Evolutionary conservation across 35 echinoderm and acorn worm genomes (phyloP).

Genomic region (Holothuria glaberrima): DNA sequence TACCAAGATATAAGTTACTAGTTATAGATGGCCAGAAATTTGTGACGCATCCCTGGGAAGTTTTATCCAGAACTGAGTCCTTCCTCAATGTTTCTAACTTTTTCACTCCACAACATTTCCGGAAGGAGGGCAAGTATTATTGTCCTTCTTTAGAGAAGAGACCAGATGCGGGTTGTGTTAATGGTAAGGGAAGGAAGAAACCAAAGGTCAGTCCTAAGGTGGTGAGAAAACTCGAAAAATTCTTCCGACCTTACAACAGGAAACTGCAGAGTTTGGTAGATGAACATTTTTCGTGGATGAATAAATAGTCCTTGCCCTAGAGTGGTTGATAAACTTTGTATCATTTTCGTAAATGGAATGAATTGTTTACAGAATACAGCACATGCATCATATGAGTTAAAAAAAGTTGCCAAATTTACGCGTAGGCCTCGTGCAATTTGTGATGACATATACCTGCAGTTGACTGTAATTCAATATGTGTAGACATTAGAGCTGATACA

Average conservation of each 20-base stretch:
- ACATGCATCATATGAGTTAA: too few relatives aligned
- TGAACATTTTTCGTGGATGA: background rate
- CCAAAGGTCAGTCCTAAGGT: slow-evolving; percentile 21
- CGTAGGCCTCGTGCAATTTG: too few relatives aligned
- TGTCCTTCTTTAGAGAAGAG: slow-evolving; percentile 32
- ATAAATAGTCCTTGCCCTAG: too few relatives aligned
- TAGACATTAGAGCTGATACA: too few relatives aligned
- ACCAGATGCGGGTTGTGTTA: slow-evolving; percentile 34
- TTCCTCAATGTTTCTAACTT: slow-evolving; percentile 22
- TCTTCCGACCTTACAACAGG: slow-evolving; percentile 21
- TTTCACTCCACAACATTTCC: slow-evolving; percentile 28
- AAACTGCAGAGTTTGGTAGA: background rate
- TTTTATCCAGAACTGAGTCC: background rate
- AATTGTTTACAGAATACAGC: too few relatives aligned
- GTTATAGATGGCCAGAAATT: slow-evolving; percentile 21
- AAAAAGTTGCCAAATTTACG: too few relatives aligned
- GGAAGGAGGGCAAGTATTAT: background rate
- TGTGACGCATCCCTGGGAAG: slow-evolving; percentile 20
- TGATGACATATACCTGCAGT: too few relatives aligned
- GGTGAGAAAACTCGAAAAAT: background rate
- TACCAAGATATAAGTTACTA: slow-evolving; percentile 37
- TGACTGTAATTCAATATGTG: too few relatives aligned
- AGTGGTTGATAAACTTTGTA: too few relatives aligned
- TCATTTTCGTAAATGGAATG: too few relatives aligned
- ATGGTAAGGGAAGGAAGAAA: slow-evolving; percentile 29